Percentiles rank a stretch among this genome's conserved stretches.
phyloP scores from a whole-genome alignment of 2,888 invertebrate genomes.

The Luperina nickerlii region DNA sequence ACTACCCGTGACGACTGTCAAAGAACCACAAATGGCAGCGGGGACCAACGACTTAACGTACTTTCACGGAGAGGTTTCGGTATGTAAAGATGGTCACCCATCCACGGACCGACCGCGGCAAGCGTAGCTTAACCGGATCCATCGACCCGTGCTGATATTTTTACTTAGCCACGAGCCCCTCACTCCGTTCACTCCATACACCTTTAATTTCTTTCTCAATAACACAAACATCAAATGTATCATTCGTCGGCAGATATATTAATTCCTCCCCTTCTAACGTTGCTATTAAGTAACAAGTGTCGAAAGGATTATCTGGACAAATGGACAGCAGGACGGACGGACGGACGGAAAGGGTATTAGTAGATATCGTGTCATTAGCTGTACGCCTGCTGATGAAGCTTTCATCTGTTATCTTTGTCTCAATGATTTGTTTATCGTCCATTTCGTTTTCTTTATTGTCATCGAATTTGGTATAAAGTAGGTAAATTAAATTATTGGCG shows the following conservation, averaged over 20 bases:
- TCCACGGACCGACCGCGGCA: background rate
- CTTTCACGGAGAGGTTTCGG: background rate
- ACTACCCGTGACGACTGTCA: background rate
- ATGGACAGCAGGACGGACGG: conserved; percentile 59
- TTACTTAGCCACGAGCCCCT: background rate
- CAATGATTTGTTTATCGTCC: conserved; percentile 27
- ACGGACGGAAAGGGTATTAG: conserved; percentile 59
- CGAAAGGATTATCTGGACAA: conserved; percentile 70
- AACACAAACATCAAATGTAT: conserved; percentile 16
- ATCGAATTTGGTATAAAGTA: background rate
- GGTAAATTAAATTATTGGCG: background rate
- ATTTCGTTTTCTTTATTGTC: conserved; percentile 31
- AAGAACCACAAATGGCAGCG: background rate
- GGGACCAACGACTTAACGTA: background rate
- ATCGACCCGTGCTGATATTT: background rate
- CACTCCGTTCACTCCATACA: background rate
- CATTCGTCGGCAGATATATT: conserved; percentile 60
- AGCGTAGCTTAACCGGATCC: background rate
- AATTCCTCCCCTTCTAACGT: conserved; percentile 61
- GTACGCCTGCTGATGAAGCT: conserved; percentile 34
- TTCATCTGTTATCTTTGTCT: conserved; percentile 45
- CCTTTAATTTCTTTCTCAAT: conserved; percentile 10
- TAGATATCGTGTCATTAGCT: conserved; percentile 63
- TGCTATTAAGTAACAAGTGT: conserved; percentile 68
- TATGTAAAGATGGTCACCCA: background rate